Evolutionary conservation across 35 echinoderm and acorn worm genomes (phyloP).

Genomic region (Apostichopus japonicus): DNA sequence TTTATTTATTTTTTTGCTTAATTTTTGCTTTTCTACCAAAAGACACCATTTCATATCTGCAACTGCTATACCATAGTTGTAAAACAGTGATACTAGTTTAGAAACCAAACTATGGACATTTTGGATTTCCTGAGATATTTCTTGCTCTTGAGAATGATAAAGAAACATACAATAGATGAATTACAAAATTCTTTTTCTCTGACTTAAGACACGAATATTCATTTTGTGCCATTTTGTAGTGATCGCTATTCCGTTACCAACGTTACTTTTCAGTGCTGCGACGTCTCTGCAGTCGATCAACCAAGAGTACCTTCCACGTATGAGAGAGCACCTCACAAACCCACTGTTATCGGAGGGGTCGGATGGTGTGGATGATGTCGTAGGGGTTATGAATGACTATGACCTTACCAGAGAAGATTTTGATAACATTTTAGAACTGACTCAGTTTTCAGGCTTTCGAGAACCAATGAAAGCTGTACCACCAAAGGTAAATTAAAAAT

Average conservation of each 20-base stretch:
- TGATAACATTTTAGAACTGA: constrained; percentile 86
- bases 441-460: constrained; percentile 76
- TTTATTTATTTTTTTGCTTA: too few relatives aligned
- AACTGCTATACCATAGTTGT: too few relatives aligned
- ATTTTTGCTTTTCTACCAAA: too few relatives aligned
- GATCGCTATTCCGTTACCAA: too few relatives aligned
- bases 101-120: too few relatives aligned
- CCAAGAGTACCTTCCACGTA: constrained; percentile 78
- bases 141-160: too few relatives aligned
- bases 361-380: constrained; percentile 80
- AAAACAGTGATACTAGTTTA: too few relatives aligned
- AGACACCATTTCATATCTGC: too few relatives aligned
- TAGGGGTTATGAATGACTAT: constrained; percentile 82
- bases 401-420: constrained; percentile 90
- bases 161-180: too few relatives aligned
- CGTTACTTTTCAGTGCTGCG: constrained; percentile 56
- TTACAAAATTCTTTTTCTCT: not conserved
- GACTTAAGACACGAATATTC: not conserved
- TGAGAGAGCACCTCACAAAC: constrained; percentile 72
- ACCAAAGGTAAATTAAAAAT: constrained; percentile 71
- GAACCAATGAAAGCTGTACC: constrained; percentile 81
- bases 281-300: constrained; percentile 73
- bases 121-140: too few relatives aligned
- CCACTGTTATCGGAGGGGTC: constrained; percentile 70
- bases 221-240: not conserved